Evolutionary conservation across 2,888 invertebrate genomes (phyloP), one percentile per base, ranked within the genome.

Genomic region (Cephus runcator): DNA sequence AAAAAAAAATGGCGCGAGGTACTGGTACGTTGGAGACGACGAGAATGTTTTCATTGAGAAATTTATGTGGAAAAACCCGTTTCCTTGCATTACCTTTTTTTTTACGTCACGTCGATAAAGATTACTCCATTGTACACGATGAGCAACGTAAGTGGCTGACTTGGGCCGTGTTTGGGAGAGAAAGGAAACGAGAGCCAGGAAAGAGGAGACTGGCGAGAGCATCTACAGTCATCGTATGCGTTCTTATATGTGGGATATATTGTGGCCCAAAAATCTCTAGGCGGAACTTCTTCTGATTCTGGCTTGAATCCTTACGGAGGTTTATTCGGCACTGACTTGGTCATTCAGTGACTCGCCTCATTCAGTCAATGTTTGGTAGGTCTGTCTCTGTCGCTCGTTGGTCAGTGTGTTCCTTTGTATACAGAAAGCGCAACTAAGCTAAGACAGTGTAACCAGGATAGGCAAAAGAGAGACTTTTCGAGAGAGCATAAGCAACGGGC

Each of bases 381-480:
- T 74, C 34, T 75, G 11, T 15, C 68, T 69, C 33, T 75, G 30
- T 56, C 9, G 23, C 0, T 23, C 2, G 56, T 23, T 23, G 56
- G 56, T 56, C 56, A 56, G 56, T 23, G 56, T 56, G 56, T 23
- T 23, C 23, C 23, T 12, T 15, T 23, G 56, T 56, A 56, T 56
- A 56, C 56, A 23, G 23, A 56, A 23, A 23, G 56, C 36, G 36
- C 56, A 56, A 56, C 40, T 56, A 56, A 56, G 23, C 40, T 23
- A 40, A 40, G 40, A 40, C 40, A 40, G 56, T 6, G 23, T 23
- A 23, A 56, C 15, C 23, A 6, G 9, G 56, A 56, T 23, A 56
- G 40, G 40, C 34, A 56, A 68, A 75, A 56, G 69, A 78, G 69
- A 78, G 69, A 79, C 73, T 73, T 36, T 75, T 36, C 33, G 79